Base-by-base conservation (phyloP, 1,140 invertebrate genomes). In the Zaprionus ornatus region DNA sequence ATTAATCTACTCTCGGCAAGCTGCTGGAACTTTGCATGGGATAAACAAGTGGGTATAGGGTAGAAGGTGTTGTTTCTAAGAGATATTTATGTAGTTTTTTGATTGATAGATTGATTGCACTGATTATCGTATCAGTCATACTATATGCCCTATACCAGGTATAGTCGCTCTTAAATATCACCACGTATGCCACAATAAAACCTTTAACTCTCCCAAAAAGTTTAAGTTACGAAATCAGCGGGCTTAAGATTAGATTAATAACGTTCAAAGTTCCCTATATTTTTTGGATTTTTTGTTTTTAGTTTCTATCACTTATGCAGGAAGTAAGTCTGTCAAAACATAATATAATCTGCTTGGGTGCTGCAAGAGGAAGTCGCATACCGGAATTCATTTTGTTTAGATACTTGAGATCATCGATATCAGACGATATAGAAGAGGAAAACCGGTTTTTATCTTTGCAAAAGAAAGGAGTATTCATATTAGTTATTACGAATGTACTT, bases 211-310 rank as follows among this genome's bases (percentile, higher is more conserved):
- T 45, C 5, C n/a, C 40, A 17, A n/a, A 7, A 17, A 45, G n/a
- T 45, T 3, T 2, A 45, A 5, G 40, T 45, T 17, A 17, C 19
- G 19, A 50, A 50, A 50, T 4, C 7, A 50, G 3, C 10, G 45
- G 45, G 45, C 19, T 50, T 50, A 23, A 50, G 45, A 50, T 50
- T 23, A 50, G 45, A 50, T 50, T 50, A 50, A 23, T 10, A 21
- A 13, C 10, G 45, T 19, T 13, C 45, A 50, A 50, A 50, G 45
- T 50, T 50, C 12, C 10, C 12, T 48, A 12, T 5, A 21, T 13
- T 50, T 1, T 23, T 13, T 32, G 9, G 29, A 10, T 50, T 50
- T 2, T 50, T 21, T 19, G 1, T 50, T 50, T 13, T 13, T 9
- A 40, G 4, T 40, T 48, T 21, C 19, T 48, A 13, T 50, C 17